Evolutionary conservation across 2,888 invertebrate genomes (phyloP).

Genomic region (Acanthosepion pharaonis): DNA sequence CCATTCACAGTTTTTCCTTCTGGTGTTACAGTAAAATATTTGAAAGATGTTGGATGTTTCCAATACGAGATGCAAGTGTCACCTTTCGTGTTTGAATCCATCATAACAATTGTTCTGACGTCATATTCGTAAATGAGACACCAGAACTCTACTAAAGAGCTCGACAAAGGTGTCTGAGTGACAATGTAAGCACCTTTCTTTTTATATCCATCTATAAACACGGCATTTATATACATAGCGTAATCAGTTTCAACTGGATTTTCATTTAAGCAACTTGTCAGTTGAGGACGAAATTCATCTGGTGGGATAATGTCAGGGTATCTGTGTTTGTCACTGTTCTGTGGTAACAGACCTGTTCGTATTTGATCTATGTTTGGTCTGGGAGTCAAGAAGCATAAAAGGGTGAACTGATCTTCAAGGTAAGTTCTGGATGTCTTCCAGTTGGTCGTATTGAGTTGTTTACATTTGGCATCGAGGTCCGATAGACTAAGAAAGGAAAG

Average conservation of each 20-base stretch:
- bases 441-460: neutral
- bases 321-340: conserved; percentile 69
- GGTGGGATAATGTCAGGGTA: conserved; percentile 68
- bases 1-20: neutral
- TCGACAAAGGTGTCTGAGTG: conserved; percentile 72
- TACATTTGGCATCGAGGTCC: neutral
- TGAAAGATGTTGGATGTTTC: conserved; percentile 53
- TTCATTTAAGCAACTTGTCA: conserved; percentile 56
- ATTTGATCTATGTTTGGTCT: conserved; percentile 58
- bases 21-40: neutral
- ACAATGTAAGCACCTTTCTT: conserved; percentile 67
- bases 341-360: conserved; percentile 59
- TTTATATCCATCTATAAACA: conserved; percentile 71
- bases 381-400: conserved; percentile 66
- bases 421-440: neutral
- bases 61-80: conserved; percentile 71
- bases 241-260: conserved; percentile 58
- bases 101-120: conserved; percentile 69
- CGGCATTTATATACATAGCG: conserved; percentile 71
- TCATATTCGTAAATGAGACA: conserved; percentile 71
- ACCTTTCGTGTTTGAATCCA: conserved; percentile 66
- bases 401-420: conserved; percentile 68
- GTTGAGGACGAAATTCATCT: conserved; percentile 62
- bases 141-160: conserved; percentile 74
- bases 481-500: conserved; percentile 51